Conservation (phyloP, 1,140 invertebrate species). For the Aphelinus atriplicis region DNA sequence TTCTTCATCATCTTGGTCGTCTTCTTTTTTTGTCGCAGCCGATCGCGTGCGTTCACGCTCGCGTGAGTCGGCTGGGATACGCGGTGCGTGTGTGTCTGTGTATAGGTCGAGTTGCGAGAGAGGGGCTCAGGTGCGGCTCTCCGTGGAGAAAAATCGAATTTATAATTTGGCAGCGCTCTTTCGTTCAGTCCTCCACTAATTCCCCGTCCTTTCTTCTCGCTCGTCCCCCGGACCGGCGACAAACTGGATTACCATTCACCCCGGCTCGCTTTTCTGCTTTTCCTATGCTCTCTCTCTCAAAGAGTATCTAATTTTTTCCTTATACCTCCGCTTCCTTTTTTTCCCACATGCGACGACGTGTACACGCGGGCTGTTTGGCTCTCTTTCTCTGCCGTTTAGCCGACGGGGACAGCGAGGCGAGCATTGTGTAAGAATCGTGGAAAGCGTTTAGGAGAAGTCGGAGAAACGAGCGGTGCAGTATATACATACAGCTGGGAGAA, state of each 20-base stretch:
- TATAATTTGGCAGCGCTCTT: constrained; percentile 35
- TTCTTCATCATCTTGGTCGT: not conserved
- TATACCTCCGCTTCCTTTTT: constrained; percentile 14
- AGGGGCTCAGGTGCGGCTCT: not conserved
- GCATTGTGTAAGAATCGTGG: no score
- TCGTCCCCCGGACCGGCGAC: not conserved
- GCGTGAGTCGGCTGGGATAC: not conserved
- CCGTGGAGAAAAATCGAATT: constrained; percentile 30
- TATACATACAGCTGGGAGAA: no score
- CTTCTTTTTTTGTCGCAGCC: not conserved
- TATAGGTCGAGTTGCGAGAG: not conserved
- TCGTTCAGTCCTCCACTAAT: not conserved
- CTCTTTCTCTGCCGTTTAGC: not conserved
- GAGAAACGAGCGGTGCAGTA: no score
- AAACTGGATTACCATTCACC: constrained; percentile 39
- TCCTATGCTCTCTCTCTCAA: constrained; percentile 1
- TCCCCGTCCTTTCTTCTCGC: not conserved
- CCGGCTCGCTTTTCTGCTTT: constrained; percentile 28
- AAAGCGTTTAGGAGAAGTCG: no score
- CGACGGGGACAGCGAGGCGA: no score
- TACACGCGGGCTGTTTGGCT: not conserved
- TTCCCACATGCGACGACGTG: constrained; percentile 12
- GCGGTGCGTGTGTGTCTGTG: not conserved
- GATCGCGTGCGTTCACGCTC: constrained; percentile 17
- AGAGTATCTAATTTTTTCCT: constrained; percentile 33